These are phyloP conservation scores for Bedellia somnulentella DNA, from an alignment of 2,888 invertebrate genomes.

Conservation along the genomic window DNA sequence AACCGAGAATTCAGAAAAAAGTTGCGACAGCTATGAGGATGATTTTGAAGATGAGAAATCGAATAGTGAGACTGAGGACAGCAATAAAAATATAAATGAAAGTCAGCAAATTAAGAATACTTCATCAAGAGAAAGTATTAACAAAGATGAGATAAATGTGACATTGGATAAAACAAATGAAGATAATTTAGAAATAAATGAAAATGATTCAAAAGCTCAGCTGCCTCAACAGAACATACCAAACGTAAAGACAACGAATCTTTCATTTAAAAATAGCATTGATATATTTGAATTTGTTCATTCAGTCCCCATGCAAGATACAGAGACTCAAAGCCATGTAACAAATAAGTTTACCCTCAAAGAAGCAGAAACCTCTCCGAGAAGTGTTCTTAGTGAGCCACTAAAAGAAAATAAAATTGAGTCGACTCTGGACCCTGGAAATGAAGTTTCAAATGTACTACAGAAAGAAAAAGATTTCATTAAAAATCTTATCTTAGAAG, in stretches of 20 bases:
- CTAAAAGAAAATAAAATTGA: conserved; percentile 43
- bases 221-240: not conserved
- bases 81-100: conserved; percentile 6
- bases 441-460: conserved; percentile 39
- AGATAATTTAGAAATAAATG: too few species aligned
- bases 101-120: not conserved
- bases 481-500: conserved; percentile 40
- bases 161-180: too few species aligned
- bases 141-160: conserved; percentile 33
- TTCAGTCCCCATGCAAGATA: conserved; percentile 38
- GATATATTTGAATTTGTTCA: conserved; percentile 48
- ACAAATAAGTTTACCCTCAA: conserved; percentile 30
- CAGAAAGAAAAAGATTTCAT: conserved; percentile 47
- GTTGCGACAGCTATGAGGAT: conserved; percentile 34
- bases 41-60: conserved; percentile 43
- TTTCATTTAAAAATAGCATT: conserved; percentile 40
- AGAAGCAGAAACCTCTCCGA: conserved; percentile 49
- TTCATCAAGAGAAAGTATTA: conserved; percentile 12
- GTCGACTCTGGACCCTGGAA: conserved; percentile 30
- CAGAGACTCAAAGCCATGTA: conserved; percentile 38
- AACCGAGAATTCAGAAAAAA: conserved; percentile 14
- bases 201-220: not conserved
- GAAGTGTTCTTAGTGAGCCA: conserved; percentile 21
- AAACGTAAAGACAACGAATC: conserved; percentile 21
- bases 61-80: conserved; percentile 9